Evolutionary conservation across 1,140 invertebrate species (phyloP).

Genomic region (Sinella curviseta): DNA sequence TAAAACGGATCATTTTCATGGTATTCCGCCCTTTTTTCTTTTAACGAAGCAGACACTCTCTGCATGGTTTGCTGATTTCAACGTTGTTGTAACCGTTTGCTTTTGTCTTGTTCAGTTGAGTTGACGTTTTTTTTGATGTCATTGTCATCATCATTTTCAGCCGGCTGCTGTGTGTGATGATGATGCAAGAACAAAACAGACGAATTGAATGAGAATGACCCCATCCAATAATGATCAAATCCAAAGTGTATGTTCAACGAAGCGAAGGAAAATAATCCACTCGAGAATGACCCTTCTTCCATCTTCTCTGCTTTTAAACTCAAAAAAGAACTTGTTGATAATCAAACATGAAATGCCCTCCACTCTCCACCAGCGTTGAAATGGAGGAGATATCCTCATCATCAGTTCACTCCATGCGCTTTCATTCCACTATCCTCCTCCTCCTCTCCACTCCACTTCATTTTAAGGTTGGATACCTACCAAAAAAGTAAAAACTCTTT

Average conservation of each 20-base stretch:
- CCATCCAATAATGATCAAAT: not conserved
- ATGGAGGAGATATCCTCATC: too few species aligned
- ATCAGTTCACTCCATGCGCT: too few species aligned
- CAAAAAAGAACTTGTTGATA: not conserved
- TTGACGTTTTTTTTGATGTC: not conserved
- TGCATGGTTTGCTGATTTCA: conserved; percentile 3
- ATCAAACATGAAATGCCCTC: not conserved
- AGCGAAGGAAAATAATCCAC: not conserved
- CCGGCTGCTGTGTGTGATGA: not conserved
- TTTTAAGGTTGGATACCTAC: not conserved
- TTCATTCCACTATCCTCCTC: not conserved
- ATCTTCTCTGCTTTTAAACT: not conserved
- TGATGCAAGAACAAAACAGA: not conserved
- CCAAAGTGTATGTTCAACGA: not conserved
- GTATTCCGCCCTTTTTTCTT: not conserved
- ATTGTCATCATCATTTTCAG: not conserved
- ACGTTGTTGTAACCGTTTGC: too few species aligned
- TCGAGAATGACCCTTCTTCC: not conserved
- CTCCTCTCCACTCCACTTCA: not conserved
- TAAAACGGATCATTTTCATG: not conserved
- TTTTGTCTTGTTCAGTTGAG: not conserved
- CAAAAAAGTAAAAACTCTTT: not conserved
- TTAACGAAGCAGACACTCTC: not conserved
- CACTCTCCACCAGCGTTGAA: too few species aligned
- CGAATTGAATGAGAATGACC: not conserved